Evolutionary conservation across 2,888 invertebrate genomes (phyloP).

Genomic region (Beris chalybata): DNA sequence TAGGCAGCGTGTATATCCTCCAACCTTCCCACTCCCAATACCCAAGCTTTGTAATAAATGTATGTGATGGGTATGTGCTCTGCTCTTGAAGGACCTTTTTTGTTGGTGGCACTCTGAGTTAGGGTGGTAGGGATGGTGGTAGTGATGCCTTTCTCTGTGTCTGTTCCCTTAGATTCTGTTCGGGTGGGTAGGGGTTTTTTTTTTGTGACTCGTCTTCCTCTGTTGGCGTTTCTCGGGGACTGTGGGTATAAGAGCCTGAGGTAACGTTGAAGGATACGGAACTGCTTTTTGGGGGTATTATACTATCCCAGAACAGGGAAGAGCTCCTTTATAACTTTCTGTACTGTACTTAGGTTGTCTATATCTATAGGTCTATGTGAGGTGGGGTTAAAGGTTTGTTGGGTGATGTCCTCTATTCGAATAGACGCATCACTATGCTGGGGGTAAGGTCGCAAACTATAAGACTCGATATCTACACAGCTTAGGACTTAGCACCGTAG

Average conservation of each 20-base stretch:
- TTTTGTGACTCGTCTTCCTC: slow-evolving; percentile 6
- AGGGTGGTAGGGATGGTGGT: background rate
- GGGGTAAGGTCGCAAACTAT: slow-evolving; percentile 6
- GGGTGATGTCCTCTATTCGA: slow-evolving; percentile 19
- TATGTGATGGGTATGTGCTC: slow-evolving; percentile 10
- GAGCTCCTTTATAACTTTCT: too few species aligned
- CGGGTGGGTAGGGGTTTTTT: slow-evolving; percentile 5
- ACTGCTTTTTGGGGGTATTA: slow-evolving; percentile 17
- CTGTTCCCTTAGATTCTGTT: background rate
- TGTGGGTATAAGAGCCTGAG: slow-evolving; percentile 23
- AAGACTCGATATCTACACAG: slow-evolving; percentile 1
- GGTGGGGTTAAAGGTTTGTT: slow-evolving; percentile 2
- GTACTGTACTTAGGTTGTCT: too few species aligned
- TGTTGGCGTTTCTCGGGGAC: slow-evolving; percentile 14
- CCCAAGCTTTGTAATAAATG: slow-evolving; percentile 14
- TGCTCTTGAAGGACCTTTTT: slow-evolving; percentile 18
- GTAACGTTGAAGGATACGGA: slow-evolving; percentile 11
- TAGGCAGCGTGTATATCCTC: slow-evolving; percentile 24
- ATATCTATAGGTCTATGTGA: background rate
- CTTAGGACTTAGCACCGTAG: too few species aligned
- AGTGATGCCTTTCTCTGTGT: slow-evolving; percentile 14
- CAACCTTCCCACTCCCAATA: slow-evolving; percentile 4
- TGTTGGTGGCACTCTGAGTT: slow-evolving; percentile 14
- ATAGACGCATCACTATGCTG: slow-evolving; percentile 8
- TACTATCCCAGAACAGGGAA: too few species aligned